Base-by-base conservation (phyloP, 2,797 vertebrate species). In the Cossypha polioptera region DNA sequence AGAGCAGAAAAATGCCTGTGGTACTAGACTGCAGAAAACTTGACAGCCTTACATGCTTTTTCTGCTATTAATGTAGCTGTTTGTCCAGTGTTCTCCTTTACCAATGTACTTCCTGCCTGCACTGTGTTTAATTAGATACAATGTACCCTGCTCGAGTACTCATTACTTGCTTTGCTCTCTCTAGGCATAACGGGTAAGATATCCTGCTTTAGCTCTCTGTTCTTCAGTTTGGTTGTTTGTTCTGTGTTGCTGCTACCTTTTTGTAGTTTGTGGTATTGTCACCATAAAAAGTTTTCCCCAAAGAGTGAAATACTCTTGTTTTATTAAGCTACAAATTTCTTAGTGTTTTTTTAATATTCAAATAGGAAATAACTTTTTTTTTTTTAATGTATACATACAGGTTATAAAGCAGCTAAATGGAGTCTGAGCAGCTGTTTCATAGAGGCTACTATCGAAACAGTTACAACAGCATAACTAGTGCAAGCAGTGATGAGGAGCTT, bases 361-460 rank as follows among this genome's bases (percentile, higher is more conserved):
- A 71, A 71, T 79, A 67, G 53, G 92, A 96, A 92, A 59, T 86
- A 76, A 89, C 33, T 51, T 2, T 33, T 71, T 85, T 71, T 66
- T 58, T 18, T 67, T 35, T 35, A 35, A 55, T 86, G 57, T 40
- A 3, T 53, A 2, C 26, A 8, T 43, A 28, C 92, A 98, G 99
- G 99, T 98, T 98, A 91, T 95, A 97, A 95, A 95, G 92, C 98
- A 98, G 98, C 98, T 99, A 99, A 99, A 99, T 99, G 99, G 99
- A 99, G 99, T 99, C 99, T 98, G 99, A 99, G 98, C 99, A 99
- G 98, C 98, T 99, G 97, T 99, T 99, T 98, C 99, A 98, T 97
- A 99, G 99, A 98, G 99, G 99, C 96, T 99, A 99, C 98, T 99
- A 98, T 98, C 98, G 99, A 97, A 99, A 99, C 98, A 99, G 99